Percentiles rank a stretch among this genome's conserved stretches.
phyloP scores from a whole-genome alignment of 92 coral and sea anemone genomes.

The Muricea muricata region DNA sequence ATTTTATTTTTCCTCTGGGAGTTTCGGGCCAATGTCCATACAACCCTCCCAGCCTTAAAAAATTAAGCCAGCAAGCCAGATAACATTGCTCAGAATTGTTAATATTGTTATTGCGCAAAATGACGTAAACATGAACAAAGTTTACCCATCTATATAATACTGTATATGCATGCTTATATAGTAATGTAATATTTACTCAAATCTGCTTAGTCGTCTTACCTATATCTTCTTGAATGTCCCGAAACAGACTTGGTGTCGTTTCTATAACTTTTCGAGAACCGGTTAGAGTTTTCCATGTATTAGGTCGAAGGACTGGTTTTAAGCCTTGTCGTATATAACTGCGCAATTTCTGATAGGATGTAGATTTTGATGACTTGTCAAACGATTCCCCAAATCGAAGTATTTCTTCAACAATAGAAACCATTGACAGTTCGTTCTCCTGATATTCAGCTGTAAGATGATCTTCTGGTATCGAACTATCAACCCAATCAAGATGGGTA shows the following conservation, averaged over 20 bases:
- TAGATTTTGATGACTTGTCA: not conserved
- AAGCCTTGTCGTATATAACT: conserved; percentile 27
- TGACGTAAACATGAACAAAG: too few relatives aligned
- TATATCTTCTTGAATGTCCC: conserved; percentile 22
- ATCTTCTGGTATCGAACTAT: conserved; percentile 1
- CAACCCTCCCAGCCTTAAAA: too few relatives aligned
- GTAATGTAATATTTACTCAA: too few relatives aligned
- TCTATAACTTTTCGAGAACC: conserved; percentile 8
- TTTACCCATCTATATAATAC: too few relatives aligned
- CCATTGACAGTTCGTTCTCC: conserved; percentile 6
- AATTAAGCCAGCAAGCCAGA: too few relatives aligned
- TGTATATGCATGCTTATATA: too few relatives aligned
- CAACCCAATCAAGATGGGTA: conserved; percentile 27
- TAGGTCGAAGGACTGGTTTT: conserved; percentile 31
- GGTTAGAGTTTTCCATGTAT: conserved; percentile 29
- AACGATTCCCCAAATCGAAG: conserved; percentile 10
- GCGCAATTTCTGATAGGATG: conserved; percentile 29
- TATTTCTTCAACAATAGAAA: conserved; percentile 29
- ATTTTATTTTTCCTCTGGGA: too few relatives aligned
- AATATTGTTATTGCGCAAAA: too few relatives aligned
- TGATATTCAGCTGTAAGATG: not conserved
- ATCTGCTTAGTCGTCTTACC: too few relatives aligned
- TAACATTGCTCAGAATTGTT: too few relatives aligned
- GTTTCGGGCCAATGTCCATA: too few relatives aligned
- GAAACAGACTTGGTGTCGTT: conserved; percentile 18